These are phyloP conservation scores for Enteromius thamalakanensis DNA, from an alignment of 2,797 vertebrate species.

Conservation along the genomic window DNA sequence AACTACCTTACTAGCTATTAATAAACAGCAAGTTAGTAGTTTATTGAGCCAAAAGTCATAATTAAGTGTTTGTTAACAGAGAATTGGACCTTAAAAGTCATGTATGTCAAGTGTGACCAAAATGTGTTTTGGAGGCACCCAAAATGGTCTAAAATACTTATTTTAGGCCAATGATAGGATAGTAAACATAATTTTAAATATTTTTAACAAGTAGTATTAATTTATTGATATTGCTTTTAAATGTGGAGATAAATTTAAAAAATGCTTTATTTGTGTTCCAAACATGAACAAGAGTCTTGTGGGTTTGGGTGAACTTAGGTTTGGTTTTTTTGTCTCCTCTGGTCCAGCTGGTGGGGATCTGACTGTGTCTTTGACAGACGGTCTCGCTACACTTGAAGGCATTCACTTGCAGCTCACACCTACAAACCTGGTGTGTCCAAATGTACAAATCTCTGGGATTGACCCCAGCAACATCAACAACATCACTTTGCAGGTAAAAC, in stretches of 20 bases:
- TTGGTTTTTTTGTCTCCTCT: background rate
- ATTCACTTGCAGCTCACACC: constrained; percentile 95
- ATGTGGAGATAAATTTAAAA: background rate
- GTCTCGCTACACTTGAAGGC: constrained; percentile 92
- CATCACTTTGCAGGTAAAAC: constrained; percentile 92
- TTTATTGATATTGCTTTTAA: background rate
- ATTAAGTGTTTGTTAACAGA: too few species aligned
- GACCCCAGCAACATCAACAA: constrained; percentile 94
- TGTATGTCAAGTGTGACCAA: too few species aligned
- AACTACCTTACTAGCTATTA: too few species aligned
- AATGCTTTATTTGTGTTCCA: background rate
- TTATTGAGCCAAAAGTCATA: too few species aligned
- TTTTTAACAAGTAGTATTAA: background rate
- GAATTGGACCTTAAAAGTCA: too few species aligned
- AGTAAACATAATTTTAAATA: background rate
- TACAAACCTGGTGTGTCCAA: constrained; percentile 90
- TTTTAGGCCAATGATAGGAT: background rate
- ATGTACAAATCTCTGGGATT: constrained; percentile 96
- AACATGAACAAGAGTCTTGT: background rate
- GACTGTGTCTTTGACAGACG: constrained; percentile 94
- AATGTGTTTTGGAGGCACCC: background rate
- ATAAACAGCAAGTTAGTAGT: too few species aligned
- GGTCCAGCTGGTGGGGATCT: constrained; percentile 88
- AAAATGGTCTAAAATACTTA: background rate
- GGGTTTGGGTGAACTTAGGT: background rate